These are phyloP conservation scores for Akabosia matsudoensis DNA, from an alignment of 1,140 invertebrate species.

Conservation along the genomic window DNA sequence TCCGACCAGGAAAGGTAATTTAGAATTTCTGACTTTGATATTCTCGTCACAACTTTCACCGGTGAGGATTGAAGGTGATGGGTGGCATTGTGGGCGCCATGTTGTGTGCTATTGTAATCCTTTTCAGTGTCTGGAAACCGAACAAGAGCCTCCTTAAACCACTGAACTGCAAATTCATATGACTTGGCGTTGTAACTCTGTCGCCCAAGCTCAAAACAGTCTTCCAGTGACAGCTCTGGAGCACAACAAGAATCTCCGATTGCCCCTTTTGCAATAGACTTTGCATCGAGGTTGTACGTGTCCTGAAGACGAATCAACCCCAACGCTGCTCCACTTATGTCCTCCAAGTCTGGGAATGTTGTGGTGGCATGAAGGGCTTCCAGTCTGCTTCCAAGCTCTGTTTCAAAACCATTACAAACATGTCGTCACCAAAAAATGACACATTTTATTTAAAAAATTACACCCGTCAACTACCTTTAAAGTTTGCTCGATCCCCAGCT, in stretches of 20 bases:
- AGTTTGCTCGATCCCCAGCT: neutral
- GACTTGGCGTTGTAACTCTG: conserved; percentile 92
- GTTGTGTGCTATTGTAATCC: neutral
- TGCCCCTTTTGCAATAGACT: conserved; percentile 80
- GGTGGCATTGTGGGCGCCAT: neutral
- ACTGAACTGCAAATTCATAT: conserved; percentile 87
- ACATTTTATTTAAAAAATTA: neutral
- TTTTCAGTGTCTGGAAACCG: conserved; percentile 53
- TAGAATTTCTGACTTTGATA: conserved; percentile 64
- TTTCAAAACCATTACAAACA: neutral
- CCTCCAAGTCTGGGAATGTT: conserved; percentile 83
- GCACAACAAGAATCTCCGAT: conserved; percentile 81
- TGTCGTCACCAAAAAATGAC: neutral
- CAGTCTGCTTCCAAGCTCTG: conserved; percentile 64
- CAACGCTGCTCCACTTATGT: conserved; percentile 88
- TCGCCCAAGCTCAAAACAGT: conserved; percentile 94
- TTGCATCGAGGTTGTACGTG: conserved; percentile 88
- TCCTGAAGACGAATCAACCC: conserved; percentile 93
- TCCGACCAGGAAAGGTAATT: conserved; percentile 94
- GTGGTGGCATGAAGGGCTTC: conserved; percentile 62
- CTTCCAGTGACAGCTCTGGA: conserved; percentile 69
- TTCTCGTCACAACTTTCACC: neutral
- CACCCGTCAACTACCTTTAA: neutral
- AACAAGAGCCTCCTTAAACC: conserved; percentile 90
- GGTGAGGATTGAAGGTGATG: neutral